Evolutionary conservation across 2,113 vertebrate species (phyloP).

Genomic region (Saguinus midas): DNA sequence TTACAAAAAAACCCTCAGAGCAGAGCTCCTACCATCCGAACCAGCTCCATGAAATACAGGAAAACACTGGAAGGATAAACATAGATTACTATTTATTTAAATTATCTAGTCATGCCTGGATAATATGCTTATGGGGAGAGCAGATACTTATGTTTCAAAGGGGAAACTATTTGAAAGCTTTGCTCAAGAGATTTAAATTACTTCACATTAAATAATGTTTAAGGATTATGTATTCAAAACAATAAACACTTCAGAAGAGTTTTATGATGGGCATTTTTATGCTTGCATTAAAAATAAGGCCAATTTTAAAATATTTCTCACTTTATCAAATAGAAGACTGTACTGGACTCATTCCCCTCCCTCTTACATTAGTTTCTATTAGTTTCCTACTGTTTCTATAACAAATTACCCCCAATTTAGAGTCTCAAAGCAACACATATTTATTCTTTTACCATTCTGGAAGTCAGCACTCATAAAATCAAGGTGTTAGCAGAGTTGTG

Average conservation of each 20-base stretch:
- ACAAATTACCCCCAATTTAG: background rate
- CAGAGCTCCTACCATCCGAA: background rate
- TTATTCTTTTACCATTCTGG: background rate
- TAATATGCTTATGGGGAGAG: background rate
- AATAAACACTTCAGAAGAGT: background rate
- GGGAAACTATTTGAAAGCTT: background rate
- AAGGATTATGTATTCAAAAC: background rate
- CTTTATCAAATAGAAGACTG: background rate
- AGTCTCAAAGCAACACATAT: background rate
- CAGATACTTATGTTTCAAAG: background rate
- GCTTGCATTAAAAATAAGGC: background rate
- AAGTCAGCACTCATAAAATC: background rate
- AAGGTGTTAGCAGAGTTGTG: background rate
- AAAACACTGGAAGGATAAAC: background rate
- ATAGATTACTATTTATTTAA: background rate
- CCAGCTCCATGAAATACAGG: background rate
- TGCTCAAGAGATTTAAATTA: slow-evolving; percentile 5
- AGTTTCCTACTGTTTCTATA: background rate
- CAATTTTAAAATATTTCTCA: background rate
- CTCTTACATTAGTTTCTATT: background rate
- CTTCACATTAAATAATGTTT: slow-evolving; percentile 17
- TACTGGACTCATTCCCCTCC: background rate
- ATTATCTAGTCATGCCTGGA: background rate
- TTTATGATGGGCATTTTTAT: background rate
- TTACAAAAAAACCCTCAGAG: background rate